A percentile compares a stretch with the other conserved stretches of the same genome.
These are phyloP conservation scores for Bostrychus sinensis DNA, from an alignment of 2,113 vertebrate species.

Conservation along the genomic window DNA sequence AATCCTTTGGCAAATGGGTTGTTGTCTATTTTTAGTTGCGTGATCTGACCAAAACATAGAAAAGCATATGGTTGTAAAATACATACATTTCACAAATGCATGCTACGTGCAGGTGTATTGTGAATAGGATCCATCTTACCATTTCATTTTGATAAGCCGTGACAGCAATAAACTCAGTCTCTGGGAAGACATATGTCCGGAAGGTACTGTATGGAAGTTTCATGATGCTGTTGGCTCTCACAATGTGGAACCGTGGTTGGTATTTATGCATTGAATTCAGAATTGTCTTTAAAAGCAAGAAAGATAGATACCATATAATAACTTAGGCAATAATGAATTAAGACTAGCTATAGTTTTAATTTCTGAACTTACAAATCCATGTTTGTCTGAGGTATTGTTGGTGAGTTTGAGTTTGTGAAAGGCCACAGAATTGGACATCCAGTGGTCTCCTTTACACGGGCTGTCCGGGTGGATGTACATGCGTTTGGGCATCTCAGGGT, in stretches of 20 bases:
- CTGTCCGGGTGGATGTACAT: conserved; percentile 99
- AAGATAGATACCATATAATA: neutral
- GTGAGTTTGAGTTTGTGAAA: conserved; percentile 98
- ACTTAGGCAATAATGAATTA: neutral
- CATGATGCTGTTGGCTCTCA: conserved; percentile 94
- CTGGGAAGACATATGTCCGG: conserved; percentile 94
- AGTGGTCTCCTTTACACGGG: conserved; percentile 94
- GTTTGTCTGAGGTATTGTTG: conserved; percentile 97
- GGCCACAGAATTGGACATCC: conserved; percentile 97
- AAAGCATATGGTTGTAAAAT: neutral
- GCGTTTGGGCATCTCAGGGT: conserved; percentile 97
- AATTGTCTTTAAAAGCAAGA: conserved; percentile 85
- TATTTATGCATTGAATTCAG: conserved; percentile 99
- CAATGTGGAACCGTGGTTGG: conserved; percentile 96
- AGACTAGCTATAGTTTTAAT: too few relatives aligned
- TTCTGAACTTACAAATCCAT: conserved; percentile 91
- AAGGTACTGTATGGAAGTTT: conserved; percentile 98
- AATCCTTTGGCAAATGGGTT: conserved; percentile 99
- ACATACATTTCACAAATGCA: neutral
- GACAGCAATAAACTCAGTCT: conserved; percentile 96
- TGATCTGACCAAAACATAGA: conserved; percentile 81
- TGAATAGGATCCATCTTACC: conserved; percentile 72
- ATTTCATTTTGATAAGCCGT: conserved; percentile 99
- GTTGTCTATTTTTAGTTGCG: conserved; percentile 96
- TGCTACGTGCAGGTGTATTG: neutral